A percentile compares a stretch with the other conserved stretches of the same genome.
Evolutionary conservation across 2,113 vertebrate genomes (phyloP).

Genomic region (Penelope pileata): DNA sequence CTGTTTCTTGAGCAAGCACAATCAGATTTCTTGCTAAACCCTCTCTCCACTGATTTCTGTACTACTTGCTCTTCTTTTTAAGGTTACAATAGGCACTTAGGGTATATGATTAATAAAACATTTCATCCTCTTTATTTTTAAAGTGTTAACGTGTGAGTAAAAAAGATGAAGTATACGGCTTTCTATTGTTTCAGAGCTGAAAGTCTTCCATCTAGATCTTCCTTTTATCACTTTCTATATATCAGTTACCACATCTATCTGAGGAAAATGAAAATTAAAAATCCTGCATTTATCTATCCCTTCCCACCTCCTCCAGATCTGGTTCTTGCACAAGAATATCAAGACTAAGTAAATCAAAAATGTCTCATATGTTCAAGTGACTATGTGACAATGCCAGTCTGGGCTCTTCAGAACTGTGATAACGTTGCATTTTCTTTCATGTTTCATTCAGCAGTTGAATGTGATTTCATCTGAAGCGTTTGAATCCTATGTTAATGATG

Average conservation of each 20-base stretch:
- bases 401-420: background rate
- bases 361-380: background rate
- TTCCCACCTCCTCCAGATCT: background rate
- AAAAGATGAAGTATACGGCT: background rate
- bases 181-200: background rate
- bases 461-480: background rate
- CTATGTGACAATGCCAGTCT: background rate
- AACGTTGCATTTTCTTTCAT: background rate
- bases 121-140: background rate
- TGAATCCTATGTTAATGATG: background rate
- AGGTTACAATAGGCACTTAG: background rate
- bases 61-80: background rate
- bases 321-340: background rate
- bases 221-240: background rate
- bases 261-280: slow-evolving; percentile 2
- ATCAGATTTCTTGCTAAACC: background rate
- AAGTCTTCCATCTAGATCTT: background rate
- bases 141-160: background rate
- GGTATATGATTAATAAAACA: background rate
- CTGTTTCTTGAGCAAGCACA: background rate
- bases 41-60: background rate
- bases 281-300: background rate
- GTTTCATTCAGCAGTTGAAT: background rate
- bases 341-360: background rate
- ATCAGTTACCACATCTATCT: background rate